A percentile compares a stretch with the other conserved stretches of the same genome.
Evolutionary conservation across 2,797 vertebrate species (phyloP).

Genomic region (Aldrovandia affinis): DNA sequence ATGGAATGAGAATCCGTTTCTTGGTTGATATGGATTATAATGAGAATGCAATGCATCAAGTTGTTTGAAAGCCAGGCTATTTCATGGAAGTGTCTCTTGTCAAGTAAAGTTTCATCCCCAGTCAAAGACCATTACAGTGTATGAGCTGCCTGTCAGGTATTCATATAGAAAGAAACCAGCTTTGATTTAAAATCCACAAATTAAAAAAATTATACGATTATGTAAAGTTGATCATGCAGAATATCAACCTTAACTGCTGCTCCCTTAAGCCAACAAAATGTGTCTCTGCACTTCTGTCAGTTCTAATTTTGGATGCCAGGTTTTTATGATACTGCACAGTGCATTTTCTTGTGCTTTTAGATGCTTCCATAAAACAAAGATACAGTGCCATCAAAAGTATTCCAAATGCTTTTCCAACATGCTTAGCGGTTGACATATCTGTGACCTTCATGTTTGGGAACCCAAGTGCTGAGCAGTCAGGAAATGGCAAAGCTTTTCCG

Average conservation of each 20-base stretch:
- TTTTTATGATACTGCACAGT: too few relatives aligned
- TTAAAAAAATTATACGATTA: too few relatives aligned
- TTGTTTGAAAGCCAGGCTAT: neutral
- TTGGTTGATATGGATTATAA: neutral
- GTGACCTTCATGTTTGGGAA: neutral
- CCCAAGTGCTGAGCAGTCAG: neutral
- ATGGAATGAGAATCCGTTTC: conserved; percentile 4
- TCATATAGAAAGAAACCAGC: neutral
- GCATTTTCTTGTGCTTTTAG: too few relatives aligned
- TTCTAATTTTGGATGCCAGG: too few relatives aligned
- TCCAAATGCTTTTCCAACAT: neutral
- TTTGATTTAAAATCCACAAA: neutral
- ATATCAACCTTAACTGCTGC: neutral
- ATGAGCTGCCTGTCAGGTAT: neutral
- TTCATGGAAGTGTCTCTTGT: neutral
- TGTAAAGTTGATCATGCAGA: neutral
- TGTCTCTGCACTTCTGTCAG: too few relatives aligned
- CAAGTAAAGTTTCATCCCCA: neutral
- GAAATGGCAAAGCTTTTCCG: neutral
- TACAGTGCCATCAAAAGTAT: neutral
- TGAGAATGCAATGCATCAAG: neutral
- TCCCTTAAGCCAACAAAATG: neutral
- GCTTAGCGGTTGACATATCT: neutral
- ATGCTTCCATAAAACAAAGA: neutral
- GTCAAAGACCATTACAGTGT: neutral